Base-by-base conservation (phyloP, 2,113 vertebrate genomes). In the Macquaria ambigua region DNA sequence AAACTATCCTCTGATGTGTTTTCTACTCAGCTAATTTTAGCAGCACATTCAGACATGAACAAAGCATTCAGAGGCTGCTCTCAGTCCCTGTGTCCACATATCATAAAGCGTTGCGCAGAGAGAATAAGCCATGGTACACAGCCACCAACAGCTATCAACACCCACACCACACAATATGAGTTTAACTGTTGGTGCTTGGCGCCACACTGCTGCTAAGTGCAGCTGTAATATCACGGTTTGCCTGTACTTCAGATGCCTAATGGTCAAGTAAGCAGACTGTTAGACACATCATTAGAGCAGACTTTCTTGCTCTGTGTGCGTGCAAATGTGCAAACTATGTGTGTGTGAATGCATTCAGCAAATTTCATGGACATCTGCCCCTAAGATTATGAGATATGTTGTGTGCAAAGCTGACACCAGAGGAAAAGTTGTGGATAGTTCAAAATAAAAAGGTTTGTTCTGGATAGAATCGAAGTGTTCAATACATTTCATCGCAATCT, bases 161-260 rank as follows among this genome's bases (percentile, higher is more conserved):
- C 74, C 70, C 73, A 75, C 64, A 74, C 77, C 59, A 79, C 67
- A 66, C 67, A 77, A 84, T 78, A 74, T 43, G 69, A 86, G 87
- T 80, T 71, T 77, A 88, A 89, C 86, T 77, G 56, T 46, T 79
- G 76, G 72, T 79, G 79, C 86, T 72, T 79, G 86, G 85, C 34
- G 37, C 67, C 74, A 75, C 78, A 77, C 77, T 83, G 86, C 86
- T 86, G 89, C 83, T 88, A 91, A 90, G 84, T 87, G 87, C 81
- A 69, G 64, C 88, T 86, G 74, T 52, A 79, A 92, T 85, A 83
- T 84, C 77, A 78, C 86, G 46, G 77, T 76, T 78, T 86, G 87
- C 58, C 63, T 87, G 86, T 83, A 81, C 87, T 87, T 79, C 72
- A 90, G 89, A 93, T 72, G 89, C 85, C 87, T 93, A 93, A 94